Evolutionary conservation across 1,140 invertebrate species (phyloP).

Genomic region (Zaprionus nigranus): DNA sequence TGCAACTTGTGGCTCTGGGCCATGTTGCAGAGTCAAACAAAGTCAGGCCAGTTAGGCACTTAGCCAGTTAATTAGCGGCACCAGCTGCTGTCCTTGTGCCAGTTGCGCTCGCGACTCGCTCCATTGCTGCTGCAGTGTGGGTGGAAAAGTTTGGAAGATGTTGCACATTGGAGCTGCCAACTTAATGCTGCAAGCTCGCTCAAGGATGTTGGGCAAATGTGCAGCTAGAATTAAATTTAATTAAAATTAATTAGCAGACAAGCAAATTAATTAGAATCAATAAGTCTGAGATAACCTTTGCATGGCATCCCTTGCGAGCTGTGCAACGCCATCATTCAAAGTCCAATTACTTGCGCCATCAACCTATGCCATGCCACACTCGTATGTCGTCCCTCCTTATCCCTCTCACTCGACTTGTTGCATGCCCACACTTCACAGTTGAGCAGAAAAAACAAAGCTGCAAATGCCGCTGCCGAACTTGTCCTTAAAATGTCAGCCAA

Average conservation of each 20-base stretch:
- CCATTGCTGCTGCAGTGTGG: slow-evolving; percentile 53
- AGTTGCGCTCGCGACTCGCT: slow-evolving; percentile 56
- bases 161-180: slow-evolving; percentile 8
- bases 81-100: slow-evolving; percentile 68
- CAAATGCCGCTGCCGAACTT: slow-evolving; percentile 67
- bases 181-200: slow-evolving; percentile 32
- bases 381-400: slow-evolving; percentile 1
- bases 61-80: slow-evolving; percentile 75
- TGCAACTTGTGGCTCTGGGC: slow-evolving; percentile 33
- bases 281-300: slow-evolving; percentile 9
- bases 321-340: slow-evolving; percentile 64
- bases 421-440: slow-evolving; percentile 34
- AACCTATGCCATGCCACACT: slow-evolving; percentile 33
- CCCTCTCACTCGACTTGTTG: slow-evolving; percentile 14
- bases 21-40: slow-evolving; percentile 46
- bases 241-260: slow-evolving; percentile 10
- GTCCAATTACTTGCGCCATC: slow-evolving; percentile 69
- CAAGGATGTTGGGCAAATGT: slow-evolving; percentile 51
- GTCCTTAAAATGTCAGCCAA: slow-evolving; percentile 82
- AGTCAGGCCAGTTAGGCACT: slow-evolving; percentile 55
- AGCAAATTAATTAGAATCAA: slow-evolving; percentile 5
- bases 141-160: slow-evolving; percentile 28
- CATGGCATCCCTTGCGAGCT: slow-evolving; percentile 15
- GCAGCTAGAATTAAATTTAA: slow-evolving; percentile 6
- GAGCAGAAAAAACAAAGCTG: slow-evolving; percentile 33